These are phyloP conservation scores for Sitodiplosis mosellana DNA, from an alignment of 1,140 invertebrate genomes.

Conservation along the genomic window DNA sequence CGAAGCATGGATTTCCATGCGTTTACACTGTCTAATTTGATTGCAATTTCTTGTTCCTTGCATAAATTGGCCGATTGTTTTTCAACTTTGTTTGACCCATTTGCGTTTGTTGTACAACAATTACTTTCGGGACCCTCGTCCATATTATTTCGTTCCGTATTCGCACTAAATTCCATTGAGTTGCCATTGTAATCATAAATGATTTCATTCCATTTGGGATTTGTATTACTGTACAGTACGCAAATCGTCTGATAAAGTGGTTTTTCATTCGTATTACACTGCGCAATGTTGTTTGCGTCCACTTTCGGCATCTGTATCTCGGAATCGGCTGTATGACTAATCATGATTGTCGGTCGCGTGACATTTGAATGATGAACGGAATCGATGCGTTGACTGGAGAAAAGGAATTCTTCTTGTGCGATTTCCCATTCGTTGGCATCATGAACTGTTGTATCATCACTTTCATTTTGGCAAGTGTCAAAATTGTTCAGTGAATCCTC, in stretches of 20 bases:
- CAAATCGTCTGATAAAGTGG: conserved; percentile 13
- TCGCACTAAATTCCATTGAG: background rate
- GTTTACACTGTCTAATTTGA: conserved; percentile 9
- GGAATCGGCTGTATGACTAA: background rate
- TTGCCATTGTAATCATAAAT: conserved; percentile 17
- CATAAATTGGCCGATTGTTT: background rate
- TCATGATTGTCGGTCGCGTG: background rate
- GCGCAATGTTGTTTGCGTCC: background rate
- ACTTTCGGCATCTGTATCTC: background rate
- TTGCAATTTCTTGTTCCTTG: conserved; percentile 3
- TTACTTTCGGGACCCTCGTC: background rate
- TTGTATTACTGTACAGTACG: conserved; percentile 16
- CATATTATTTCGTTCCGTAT: background rate
- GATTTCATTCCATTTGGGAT: conserved; percentile 18
- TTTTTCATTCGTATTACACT: background rate
- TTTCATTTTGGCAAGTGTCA: background rate
- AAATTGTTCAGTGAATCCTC: background rate
- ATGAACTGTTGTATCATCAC: conserved; percentile 2
- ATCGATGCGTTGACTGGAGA: background rate
- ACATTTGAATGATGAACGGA: background rate
- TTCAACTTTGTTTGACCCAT: background rate
- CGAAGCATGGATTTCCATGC: conserved; percentile 17
- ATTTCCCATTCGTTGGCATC: conserved; percentile 10
- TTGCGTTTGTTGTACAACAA: background rate
- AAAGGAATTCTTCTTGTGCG: background rate